These are phyloP conservation scores for Tribolium castaneum DNA, from an alignment of 1,140 invertebrate genomes.

Conservation along the genomic window DNA sequence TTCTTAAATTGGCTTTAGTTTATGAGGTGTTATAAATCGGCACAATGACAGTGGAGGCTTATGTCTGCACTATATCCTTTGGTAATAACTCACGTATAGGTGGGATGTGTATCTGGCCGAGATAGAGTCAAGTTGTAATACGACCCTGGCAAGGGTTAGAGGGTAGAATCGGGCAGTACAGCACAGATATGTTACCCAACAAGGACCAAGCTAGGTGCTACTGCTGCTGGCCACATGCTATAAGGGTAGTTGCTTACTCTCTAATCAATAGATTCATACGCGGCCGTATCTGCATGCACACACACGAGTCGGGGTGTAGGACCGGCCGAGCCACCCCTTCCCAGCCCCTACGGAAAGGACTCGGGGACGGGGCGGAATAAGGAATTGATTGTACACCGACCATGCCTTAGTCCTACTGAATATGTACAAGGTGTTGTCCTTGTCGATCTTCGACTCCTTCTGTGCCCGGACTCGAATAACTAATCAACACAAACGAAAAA, in stretches of 20 bases:
- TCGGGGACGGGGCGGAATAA: slow-evolving; percentile 54
- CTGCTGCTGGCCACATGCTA: slow-evolving; percentile 26
- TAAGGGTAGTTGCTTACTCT: slow-evolving; percentile 44
- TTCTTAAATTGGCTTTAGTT: neutral
- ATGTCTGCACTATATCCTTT: slow-evolving; percentile 38
- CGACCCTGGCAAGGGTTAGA: slow-evolving; percentile 51
- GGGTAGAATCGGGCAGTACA: slow-evolving; percentile 35
- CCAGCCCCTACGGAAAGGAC: slow-evolving; percentile 47
- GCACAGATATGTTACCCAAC: slow-evolving; percentile 49
- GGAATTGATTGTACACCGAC: slow-evolving; percentile 58
- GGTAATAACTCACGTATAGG: slow-evolving; percentile 43
- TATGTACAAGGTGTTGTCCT: slow-evolving; percentile 51
- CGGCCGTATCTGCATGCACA: slow-evolving; percentile 58
- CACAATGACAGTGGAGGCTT: slow-evolving; percentile 34
- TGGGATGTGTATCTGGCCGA: slow-evolving; percentile 38
- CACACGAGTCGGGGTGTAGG: slow-evolving; percentile 46
- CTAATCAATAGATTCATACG: slow-evolving; percentile 61
- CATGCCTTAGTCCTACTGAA: slow-evolving; percentile 51
- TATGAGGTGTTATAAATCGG: slow-evolving; percentile 13
- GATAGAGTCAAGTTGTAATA: slow-evolving; percentile 51
- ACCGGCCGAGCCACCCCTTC: neutral
- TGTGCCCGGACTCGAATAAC: too few species aligned
- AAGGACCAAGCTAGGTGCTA: slow-evolving; percentile 45
- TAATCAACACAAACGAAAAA: too few species aligned
- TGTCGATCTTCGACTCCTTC: slow-evolving; percentile 34